These are phyloP conservation scores for Maccullochella peelii DNA, from an alignment of 2,113 vertebrate genomes.

Conservation along the genomic window DNA sequence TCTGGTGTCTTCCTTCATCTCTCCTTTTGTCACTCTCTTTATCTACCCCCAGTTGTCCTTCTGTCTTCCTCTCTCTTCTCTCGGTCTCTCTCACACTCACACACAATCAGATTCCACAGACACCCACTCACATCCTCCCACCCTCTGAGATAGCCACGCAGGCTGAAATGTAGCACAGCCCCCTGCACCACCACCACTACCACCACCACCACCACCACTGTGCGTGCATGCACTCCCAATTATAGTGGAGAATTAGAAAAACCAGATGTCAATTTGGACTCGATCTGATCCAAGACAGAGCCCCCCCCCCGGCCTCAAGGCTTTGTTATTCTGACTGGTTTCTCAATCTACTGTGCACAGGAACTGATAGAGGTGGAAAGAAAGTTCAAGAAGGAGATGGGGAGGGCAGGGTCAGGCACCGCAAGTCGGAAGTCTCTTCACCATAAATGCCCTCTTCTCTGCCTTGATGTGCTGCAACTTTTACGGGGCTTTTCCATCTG, in stretches of 20 bases:
- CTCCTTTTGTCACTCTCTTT: conserved; percentile 1
- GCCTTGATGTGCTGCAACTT: conserved; percentile 23
- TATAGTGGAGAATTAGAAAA: conserved; percentile 65
- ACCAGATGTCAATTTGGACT: conserved; percentile 77
- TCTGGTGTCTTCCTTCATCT: neutral
- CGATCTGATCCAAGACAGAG: conserved; percentile 45
- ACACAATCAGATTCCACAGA: conserved; percentile 48
- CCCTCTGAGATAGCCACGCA: conserved; percentile 27
- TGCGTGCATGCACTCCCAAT: conserved; percentile 56
- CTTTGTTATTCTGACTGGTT: conserved; percentile 65
- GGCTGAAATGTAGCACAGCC: conserved; percentile 7
- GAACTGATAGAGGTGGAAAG: conserved; percentile 50
- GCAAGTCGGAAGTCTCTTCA: conserved; percentile 32
- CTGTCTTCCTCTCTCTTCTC: conserved; percentile 43
- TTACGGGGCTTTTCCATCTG: conserved; percentile 62
- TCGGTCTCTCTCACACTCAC: conserved; percentile 53
- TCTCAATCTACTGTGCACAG: conserved; percentile 60
- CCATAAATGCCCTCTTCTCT: conserved; percentile 3
- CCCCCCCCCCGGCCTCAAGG: conserved; percentile 36
- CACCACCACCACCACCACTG: neutral
- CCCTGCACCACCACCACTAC: neutral
- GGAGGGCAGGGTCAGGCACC: conserved; percentile 16
- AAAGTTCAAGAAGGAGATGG: conserved; percentile 5
- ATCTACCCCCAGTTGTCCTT: conserved; percentile 10
- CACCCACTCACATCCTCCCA: conserved; percentile 47